Evolutionary conservation across 1,140 invertebrate genomes (phyloP), one percentile per base, ranked within the genome.

Genomic region (Cyrtorhinus lividipennis): DNA sequence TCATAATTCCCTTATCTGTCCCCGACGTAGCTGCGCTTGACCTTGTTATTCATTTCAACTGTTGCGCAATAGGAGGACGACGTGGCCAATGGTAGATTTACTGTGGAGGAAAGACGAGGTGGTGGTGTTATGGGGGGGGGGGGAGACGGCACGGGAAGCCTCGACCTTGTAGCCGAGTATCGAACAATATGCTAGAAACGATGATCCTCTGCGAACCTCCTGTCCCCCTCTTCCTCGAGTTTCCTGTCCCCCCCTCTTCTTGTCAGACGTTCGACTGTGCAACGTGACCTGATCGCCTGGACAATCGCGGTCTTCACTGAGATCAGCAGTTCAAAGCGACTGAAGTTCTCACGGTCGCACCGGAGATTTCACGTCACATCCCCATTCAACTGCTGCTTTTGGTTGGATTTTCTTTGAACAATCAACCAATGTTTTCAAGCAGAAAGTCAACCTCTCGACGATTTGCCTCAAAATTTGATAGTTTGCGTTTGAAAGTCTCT

Each of bases 31-130:
- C 48, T 22, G 48, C 10, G 10, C 20, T 53, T 53, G 48, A 53
- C 48, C 48, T 53, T 53, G 48, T 53, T 53, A 38, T 53, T 53
- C 48, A 53, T 53, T 53, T 53, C 48, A 53, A 53, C 48, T 53
- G 48, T 53, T 53, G 48, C 48, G 48, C 48, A 53, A 53, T 53
- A 53, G 12, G 48, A 53, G 12, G 8, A 8, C 15, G 30, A 38
- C 5, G 5, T 15, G 30, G 30, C 15, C 15, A 15, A 38, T n/a
- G n/a, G n/a, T n/a, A n/a, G n/a, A n/a, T n/a, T n/a, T 25, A 22
- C 18, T 20, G 24, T 18, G 27, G 18, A 8, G 60, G 22, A 24
- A 61, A 20, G 53, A 53, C 15, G 20, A 24, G 24, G 18, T 13
- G 15, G 13, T 13, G 59, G 45, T 20, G 46, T 56, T 23, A 63